Evolutionary conservation across 2,797 vertebrate species (phyloP), one percentile per base, ranked within the genome.

Genomic region (Notamacropus eugenii): DNA sequence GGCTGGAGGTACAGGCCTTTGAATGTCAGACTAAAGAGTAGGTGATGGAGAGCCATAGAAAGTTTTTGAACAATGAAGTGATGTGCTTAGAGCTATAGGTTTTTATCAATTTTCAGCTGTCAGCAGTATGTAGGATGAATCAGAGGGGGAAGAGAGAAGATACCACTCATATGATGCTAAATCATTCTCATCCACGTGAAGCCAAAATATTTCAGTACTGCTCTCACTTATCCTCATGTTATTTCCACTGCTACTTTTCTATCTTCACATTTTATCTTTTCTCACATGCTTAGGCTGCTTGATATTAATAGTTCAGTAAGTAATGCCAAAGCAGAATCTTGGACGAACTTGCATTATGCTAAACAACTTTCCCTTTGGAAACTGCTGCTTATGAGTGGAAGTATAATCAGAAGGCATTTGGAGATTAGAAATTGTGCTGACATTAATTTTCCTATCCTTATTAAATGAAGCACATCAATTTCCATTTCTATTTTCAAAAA

Each of bases 401-500:
- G 90, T 92, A 96, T 93, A 96, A 92, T 55, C 50, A 54, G 27
- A 91, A 95, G 22, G n/a, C 16, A 5, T 94, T 14, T 94, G 62
- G 54, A 67, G 34, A 82, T 59, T 91, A 90, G 50, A 93, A 93
- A 95, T 3, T 40, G 46, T 92, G 24, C 22, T 58, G 91, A 29
- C 28, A 95, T 55, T 92, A 52, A 90, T 93, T 96, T 92, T 93
- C 40, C 55, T 93, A 40, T 67, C 90, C 34, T 91, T 56, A 1
- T 50, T 92, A 91, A 95, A 52, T 58, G 27, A 8, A 87, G 34
- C 29, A 90, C 54, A 28, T 74, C 3, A 22, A 28, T 92, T 95
- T 82, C 22, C 10, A 62, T 24, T 93, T 97, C 34, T 93, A 82
- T 31, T 94, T 96, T 96, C 74, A 74, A 91, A 96, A 54, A 52